Evolutionary conservation across 2,888 invertebrate genomes (phyloP).

Genomic region (Aquatica leii): DNA sequence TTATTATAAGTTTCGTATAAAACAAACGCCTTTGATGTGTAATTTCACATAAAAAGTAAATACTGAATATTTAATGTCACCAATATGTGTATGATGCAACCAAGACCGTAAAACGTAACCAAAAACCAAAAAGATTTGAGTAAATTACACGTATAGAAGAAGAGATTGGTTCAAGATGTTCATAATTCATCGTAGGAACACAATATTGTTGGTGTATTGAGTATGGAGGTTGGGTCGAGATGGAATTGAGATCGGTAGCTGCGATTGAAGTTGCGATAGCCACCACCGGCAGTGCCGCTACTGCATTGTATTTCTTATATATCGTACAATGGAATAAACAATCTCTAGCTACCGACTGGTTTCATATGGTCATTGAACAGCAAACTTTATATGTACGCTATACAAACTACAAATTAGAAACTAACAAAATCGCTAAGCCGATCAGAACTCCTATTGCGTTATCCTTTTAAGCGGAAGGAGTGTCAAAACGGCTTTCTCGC

Average conservation of each 20-base stretch:
- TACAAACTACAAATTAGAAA: constrained; percentile 9
- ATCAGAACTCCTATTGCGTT: constrained; percentile 9
- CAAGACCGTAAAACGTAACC: too few species aligned
- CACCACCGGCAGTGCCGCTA: constrained; percentile 50
- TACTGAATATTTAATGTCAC: too few species aligned
- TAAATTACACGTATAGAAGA: constrained; percentile 19
- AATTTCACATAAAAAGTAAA: too few species aligned
- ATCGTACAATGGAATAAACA: constrained; percentile 33
- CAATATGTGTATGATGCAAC: too few species aligned
- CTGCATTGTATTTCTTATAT: constrained; percentile 43
- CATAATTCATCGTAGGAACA: constrained; percentile 56
- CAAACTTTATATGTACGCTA: not conserved
- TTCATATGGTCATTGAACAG: constrained; percentile 25
- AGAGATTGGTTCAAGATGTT: constrained; percentile 44
- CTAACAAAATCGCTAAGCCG: constrained; percentile 6
- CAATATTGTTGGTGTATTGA: constrained; percentile 56
- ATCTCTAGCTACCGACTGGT: constrained; percentile 23
- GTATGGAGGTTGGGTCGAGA: constrained; percentile 50
- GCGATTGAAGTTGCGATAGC: constrained; percentile 54
- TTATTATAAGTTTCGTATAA: too few species aligned
- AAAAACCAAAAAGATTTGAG: too few species aligned
- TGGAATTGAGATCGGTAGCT: constrained; percentile 55
- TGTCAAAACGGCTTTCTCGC: not conserved
- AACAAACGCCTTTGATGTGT: too few species aligned
- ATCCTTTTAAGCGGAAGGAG: constrained; percentile 7